phyloP scores from a whole-genome alignment of 2,113 vertebrate species.

The Tupaia tana region DNA sequence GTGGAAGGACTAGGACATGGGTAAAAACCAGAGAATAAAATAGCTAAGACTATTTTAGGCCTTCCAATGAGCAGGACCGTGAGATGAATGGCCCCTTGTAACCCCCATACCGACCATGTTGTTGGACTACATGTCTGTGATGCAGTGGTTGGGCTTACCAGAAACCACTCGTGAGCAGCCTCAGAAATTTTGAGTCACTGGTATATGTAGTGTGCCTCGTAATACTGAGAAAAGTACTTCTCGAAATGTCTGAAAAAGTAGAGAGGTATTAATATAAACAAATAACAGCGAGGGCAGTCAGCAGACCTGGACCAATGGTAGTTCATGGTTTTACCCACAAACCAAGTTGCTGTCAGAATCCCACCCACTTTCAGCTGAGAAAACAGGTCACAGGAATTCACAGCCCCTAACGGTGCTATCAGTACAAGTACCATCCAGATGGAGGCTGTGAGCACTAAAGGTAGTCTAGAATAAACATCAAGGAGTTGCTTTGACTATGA shows the following conservation, averaged over 20 bases:
- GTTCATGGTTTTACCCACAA: not conserved
- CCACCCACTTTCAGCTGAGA: not conserved
- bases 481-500: not conserved
- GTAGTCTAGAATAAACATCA: not conserved
- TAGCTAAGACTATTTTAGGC: not conserved
- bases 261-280: constrained; percentile 9
- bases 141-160: not conserved
- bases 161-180: not conserved
- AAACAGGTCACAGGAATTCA: not conserved
- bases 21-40: constrained; percentile 25
- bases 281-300: not conserved
- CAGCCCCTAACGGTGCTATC: not conserved
- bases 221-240: constrained; percentile 6
- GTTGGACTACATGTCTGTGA: not conserved
- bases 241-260: constrained; percentile 11
- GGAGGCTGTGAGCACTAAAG: not conserved
- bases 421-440: no score
- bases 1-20: not conserved
- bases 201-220: not conserved
- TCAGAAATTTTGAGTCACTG: constrained; percentile 2
- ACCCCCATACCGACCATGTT: not conserved
- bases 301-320: not conserved
- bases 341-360: not conserved
- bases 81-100: not conserved
- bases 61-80: not conserved